Conservation (phyloP, 2,113 vertebrate species). For the Hoplias malabaricus region DNA sequence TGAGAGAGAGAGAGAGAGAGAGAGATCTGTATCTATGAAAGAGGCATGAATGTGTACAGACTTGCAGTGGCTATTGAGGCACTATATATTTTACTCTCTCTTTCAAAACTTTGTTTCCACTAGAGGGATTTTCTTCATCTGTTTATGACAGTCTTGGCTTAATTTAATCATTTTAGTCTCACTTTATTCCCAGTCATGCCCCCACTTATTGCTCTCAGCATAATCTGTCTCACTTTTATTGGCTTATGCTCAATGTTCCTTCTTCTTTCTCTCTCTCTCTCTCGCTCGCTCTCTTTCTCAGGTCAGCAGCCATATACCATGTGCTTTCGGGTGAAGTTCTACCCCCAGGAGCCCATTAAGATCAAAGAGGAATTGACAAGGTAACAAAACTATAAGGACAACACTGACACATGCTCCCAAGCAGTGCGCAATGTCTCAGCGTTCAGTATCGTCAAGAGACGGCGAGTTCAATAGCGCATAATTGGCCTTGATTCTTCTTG, state of each 20-base stretch:
- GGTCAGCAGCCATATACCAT: constrained; percentile 96
- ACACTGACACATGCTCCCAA: not conserved
- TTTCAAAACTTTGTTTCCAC: constrained; percentile 7
- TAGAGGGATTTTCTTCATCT: constrained; percentile 14
- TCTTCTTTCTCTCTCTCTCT: constrained; percentile 8
- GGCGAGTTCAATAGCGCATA: no score
- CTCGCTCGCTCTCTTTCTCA: constrained; percentile 64
- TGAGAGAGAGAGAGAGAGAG: no score
- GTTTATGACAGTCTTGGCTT: not conserved
- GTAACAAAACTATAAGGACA: constrained; percentile 67
- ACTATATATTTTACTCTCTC: constrained; percentile 1
- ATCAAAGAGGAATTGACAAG: constrained; percentile 99
- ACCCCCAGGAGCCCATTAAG: constrained; percentile 96
- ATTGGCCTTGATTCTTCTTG: no score
- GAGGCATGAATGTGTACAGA: not conserved
- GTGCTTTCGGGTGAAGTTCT: constrained; percentile 99
- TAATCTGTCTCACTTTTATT: constrained; percentile 29
- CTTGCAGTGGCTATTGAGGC: not conserved
- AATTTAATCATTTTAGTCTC: constrained; percentile 32
- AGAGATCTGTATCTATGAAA: no score
- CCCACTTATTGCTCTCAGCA: constrained; percentile 15
- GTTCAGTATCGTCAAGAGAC: not conserved
- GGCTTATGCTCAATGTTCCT: constrained; percentile 13
- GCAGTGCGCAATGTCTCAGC: no score
- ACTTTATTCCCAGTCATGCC: constrained; percentile 1